A percentile compares a stretch with the other conserved stretches of the same genome.
Conservation (phyloP, 2,797 vertebrate species). For the Tolypeutes matacus region DNA sequence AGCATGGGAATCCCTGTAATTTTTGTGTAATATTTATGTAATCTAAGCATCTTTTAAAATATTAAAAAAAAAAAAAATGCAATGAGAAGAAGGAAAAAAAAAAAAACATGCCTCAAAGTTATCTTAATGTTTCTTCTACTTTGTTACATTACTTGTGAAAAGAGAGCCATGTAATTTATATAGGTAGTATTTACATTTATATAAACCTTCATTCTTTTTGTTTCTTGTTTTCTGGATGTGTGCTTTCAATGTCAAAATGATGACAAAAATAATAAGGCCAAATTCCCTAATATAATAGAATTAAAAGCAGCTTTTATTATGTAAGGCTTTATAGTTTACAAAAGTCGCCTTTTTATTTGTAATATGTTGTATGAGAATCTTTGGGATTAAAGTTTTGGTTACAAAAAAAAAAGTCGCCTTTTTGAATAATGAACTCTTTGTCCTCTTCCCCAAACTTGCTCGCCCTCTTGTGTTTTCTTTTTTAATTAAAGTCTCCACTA, state of each 20-base stretch:
- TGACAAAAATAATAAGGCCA: background rate
- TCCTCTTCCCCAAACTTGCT: background rate
- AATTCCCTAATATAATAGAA: background rate
- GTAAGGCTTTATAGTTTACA: background rate
- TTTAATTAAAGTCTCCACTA: background rate
- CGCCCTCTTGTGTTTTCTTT: background rate
- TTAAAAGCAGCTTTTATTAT: background rate
- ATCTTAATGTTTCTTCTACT: background rate
- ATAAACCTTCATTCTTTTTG: background rate
- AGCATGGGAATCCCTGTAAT: too few species aligned
- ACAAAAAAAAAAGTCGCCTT: background rate
- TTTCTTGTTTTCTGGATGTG: background rate
- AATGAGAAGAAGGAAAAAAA: too few species aligned
- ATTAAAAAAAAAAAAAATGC: too few species aligned
- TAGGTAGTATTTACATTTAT: background rate
- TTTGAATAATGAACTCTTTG: background rate
- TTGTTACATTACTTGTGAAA: background rate
- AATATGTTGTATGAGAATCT: too few species aligned
- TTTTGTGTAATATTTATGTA: too few species aligned
- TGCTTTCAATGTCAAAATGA: background rate
- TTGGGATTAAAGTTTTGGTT: too few species aligned
- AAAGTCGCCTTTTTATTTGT: background rate
- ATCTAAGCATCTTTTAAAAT: too few species aligned
- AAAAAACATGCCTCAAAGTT: background rate
- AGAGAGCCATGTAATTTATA: background rate